These are phyloP conservation scores for Anomalospiza imberbis DNA, from an alignment of 2,797 vertebrate species.

Conservation along the genomic window DNA sequence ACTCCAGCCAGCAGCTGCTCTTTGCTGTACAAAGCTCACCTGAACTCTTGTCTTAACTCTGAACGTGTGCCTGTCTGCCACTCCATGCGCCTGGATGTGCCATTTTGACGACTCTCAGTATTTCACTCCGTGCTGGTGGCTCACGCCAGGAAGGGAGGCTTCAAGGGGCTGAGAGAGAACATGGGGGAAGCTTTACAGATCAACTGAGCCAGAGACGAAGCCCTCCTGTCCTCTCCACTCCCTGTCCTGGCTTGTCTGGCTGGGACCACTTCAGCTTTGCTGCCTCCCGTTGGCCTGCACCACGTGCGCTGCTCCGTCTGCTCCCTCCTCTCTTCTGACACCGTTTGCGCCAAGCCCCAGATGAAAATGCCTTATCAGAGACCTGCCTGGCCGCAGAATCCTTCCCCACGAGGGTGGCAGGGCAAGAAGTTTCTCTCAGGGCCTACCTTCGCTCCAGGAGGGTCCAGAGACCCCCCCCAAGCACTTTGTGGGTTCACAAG, in stretches of 20 bases:
- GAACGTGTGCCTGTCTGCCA: slow-evolving; percentile 67
- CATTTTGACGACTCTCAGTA: slow-evolving; percentile 57
- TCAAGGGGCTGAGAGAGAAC: slow-evolving; percentile 4
- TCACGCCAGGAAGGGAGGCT: slow-evolving; percentile 18
- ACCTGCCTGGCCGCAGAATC: not conserved
- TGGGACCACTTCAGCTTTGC: not conserved
- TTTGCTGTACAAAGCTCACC: slow-evolving; percentile 72
- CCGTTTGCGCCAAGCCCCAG: slow-evolving; percentile 43
- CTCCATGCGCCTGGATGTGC: slow-evolving; percentile 57
- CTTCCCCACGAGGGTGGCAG: not conserved
- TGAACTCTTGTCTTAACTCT: slow-evolving; percentile 66
- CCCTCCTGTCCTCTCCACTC: not conserved
- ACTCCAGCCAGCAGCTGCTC: slow-evolving; percentile 61
- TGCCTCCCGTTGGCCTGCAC: not conserved
- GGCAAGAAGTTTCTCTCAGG: slow-evolving; percentile 58
- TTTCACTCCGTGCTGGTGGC: slow-evolving; percentile 36
- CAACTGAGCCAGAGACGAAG: slow-evolving; percentile 37
- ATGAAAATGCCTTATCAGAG: slow-evolving; percentile 67
- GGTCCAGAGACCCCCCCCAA: not conserved
- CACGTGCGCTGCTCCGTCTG: not conserved
- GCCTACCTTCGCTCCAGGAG: slow-evolving; percentile 2
- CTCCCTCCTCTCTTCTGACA: not conserved
- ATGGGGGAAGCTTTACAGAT: not conserved
- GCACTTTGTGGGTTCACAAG: slow-evolving; percentile 9
- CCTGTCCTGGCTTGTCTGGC: not conserved